Evolutionary conservation across 1,140 invertebrate species (phyloP), one percentile per base, ranked within the genome.

Genomic region (Lordiphosa clarofinis): DNA sequence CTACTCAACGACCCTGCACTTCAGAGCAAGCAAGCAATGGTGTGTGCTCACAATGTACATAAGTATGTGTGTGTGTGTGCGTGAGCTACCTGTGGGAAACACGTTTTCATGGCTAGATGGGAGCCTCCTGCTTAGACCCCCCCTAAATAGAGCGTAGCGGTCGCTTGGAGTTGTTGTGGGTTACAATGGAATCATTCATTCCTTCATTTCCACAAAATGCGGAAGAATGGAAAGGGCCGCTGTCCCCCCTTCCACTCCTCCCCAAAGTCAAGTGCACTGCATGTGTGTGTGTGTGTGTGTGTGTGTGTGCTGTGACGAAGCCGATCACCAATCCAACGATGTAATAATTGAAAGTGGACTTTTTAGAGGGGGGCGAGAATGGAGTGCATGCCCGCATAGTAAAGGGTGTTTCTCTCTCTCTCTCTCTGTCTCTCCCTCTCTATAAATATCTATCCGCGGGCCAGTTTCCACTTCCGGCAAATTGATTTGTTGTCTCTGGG

Each of bases 51-150:
- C 31, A 43, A n/a, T n/a, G n/a, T 42, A 21, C 11, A 7, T 42
- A 35, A 33, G 38, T 37, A 36, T 11, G 15, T 11, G 21, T 50
- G 33, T 8, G 24, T 33, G 40, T 60, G 43, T 42, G 38, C 33
- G 63, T 53, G 24, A 46, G 57, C 44, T 81, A 81, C 76, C 75
- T 81, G 76, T 81, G 76, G 76, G 72, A 81, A 81, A 81, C 76
- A 82, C 72, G 76, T 82, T 82, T 75, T 35, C 44, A 38, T 39
- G 11, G 11, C 10, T 39, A 39, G 11, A 12, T 39, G 11, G 11
- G n/a, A 12, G 10, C n/a, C 24, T 12, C 43, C 11, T 28, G 19
- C 40, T 5, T 13, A 12, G 12, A 21, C 24, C 24, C 43, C 24
- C 43, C 24, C 24, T 28, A 56, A 56, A 21, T 39, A 37, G 28